These are phyloP conservation scores for Prionace glauca DNA, from an alignment of 2,797 vertebrate genomes.

Conservation along the genomic window DNA sequence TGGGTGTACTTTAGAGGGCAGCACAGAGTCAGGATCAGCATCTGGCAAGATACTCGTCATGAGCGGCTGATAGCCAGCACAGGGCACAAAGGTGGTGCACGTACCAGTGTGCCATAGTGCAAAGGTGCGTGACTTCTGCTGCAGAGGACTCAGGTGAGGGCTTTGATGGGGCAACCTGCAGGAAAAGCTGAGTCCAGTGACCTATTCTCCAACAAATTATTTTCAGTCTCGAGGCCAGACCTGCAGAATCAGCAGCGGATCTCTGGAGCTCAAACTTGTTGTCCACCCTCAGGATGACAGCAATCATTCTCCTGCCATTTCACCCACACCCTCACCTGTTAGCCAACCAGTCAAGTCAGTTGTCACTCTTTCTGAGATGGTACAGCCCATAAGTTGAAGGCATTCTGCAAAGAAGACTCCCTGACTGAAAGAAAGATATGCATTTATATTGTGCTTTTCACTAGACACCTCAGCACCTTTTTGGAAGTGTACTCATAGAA, in stretches of 20 bases:
- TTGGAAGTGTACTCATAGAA: no score
- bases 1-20: neutral
- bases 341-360: no score
- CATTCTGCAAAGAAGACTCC: no score
- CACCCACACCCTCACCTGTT: no score
- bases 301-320: neutral
- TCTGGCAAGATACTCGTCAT: neutral
- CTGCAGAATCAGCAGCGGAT: neutral
- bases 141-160: neutral
- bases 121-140: neutral
- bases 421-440: no score
- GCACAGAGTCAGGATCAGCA: neutral
- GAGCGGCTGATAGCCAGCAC: neutral
- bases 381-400: no score
- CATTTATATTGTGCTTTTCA: no score
- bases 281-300: neutral
- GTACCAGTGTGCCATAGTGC: neutral
- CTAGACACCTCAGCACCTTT: no score
- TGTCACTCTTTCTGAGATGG: no score
- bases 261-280: neutral
- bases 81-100: neutral
- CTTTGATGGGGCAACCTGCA: neutral
- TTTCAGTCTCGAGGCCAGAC: neutral
- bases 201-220: neutral
- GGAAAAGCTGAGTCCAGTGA: neutral